Base-by-base conservation (phyloP, 2,888 invertebrate genomes). In the Sarcophaga carnaria region DNA sequence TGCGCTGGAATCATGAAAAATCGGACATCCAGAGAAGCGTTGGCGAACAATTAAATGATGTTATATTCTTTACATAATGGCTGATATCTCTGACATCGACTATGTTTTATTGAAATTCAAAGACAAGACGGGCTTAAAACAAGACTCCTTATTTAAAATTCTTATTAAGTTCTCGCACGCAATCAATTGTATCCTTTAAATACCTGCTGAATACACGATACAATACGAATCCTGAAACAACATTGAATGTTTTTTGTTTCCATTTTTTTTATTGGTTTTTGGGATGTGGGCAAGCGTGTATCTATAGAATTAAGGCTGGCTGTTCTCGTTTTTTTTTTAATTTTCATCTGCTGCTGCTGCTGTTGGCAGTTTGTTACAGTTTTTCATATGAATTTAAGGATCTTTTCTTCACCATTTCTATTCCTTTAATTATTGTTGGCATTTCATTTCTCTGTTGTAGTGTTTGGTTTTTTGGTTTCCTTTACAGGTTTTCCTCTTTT, bases 311-410 rank as follows among this genome's bases (percentile, higher is more conserved):
- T 17, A 54, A 14, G 3, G 54, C 12, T 54, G 12, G 54, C 5
- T 54, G 17, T 54, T 54, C 5, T 54, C 17, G 54, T 54, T 10
- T 37, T 37, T 37, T 20, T 22, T 22, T 22, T 54, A 54, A 17
- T 54, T 14, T 54, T 17, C 17, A 54, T 22, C 17, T 78, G 12
- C 5, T 63, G 22, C 5, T 63, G 22, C 22, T 22, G 47, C n/a
- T 66, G 37, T n/a, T 64, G 6, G 14, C 54, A 49, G 17, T 80
- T 62, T 45, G 75, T 49, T 75, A 69, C 37, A 63, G 22, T 63
- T 81, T 74, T 17, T 59, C 22, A 47, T 67, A n/a, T 60, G 20
- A 6, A 63, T 37, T 12, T 67, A n/a, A 20, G 49, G n/a, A 10
- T 64, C 27, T 77, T 60, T 3, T 64, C 17, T 3, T 64, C 17